Conservation (phyloP, 1,140 invertebrate genomes). For the Globodera rostochiensis region DNA sequence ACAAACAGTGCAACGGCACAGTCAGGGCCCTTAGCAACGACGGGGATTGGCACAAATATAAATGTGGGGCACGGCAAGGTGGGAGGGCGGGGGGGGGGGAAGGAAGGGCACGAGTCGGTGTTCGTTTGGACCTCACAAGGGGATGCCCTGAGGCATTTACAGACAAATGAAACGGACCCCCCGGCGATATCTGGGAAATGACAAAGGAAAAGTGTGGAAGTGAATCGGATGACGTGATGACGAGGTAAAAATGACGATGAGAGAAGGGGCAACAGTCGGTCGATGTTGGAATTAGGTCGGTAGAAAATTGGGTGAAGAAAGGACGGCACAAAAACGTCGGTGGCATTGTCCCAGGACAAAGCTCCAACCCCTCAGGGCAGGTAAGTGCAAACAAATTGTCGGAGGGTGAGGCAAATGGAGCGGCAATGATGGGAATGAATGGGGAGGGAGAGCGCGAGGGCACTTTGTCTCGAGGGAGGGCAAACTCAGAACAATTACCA, state of each 20-base stretch:
- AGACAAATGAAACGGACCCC: background rate
- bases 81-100: no score
- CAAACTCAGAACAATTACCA: background rate
- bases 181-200: background rate
- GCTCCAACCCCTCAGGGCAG: background rate
- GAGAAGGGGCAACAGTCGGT: background rate
- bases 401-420: background rate
- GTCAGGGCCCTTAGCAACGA: constrained; percentile 1
- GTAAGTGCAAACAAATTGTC: background rate
- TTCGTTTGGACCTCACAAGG: background rate
- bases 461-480: no score
- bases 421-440: background rate
- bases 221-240: background rate
- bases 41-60: background rate
- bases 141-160: background rate
- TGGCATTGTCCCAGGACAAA: background rate
- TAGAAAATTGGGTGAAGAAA: background rate
- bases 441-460: no score
- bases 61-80: background rate
- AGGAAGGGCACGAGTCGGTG: background rate
- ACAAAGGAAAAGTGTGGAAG: background rate
- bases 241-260: background rate
- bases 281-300: background rate
- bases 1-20: background rate
- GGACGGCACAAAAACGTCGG: background rate